Evolutionary conservation across 2,113 vertebrate species (phyloP), one percentile per base, ranked within the genome.

Genomic region (Xiphophorus maculatus): DNA sequence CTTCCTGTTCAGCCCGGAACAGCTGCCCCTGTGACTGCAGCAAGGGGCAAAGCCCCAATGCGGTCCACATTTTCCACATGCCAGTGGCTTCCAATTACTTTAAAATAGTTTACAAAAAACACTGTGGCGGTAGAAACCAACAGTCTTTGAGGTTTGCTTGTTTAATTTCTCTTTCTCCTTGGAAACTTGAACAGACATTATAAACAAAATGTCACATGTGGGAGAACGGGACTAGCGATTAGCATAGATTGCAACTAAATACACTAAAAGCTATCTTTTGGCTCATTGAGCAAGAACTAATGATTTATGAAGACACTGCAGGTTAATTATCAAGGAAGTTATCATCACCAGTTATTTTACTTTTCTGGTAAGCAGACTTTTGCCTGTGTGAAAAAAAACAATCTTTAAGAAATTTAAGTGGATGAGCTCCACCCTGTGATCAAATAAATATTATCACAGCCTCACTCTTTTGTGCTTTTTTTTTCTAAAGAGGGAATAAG

Each of bases 11-110:
- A 77, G 84, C 74, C 85, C 85, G 84, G 87, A 90, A 85, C 92
- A 91, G 89, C 89, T 92, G 90, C 80, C 79, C 44, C 40, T 42
- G 70, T 37, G 76, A 87, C 89, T 88, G 84, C 72, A 79, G 58
- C 8, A 76, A 85, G 78, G 82, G 88, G 85, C 74, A 87, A 90
- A 86, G 76, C 80, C 80, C 83, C 77, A 64, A 68, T 81, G 91
- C 51, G 86, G 87, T 85, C 66, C 71, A 5, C 87, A 89, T 92
- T 90, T 90, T 83, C 84, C 64, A 42, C 85, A 90, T 92, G 81
- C 89, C 89, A 70, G 89, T 87, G 89, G 91, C 89, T 81, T 89
- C 83, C 86, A 90, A 89, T 91, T 83, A 92, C 90, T 91, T 88
- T 87, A 85, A 87, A 89, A 83, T 86, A 80, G 77, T 86, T 79